These are phyloP conservation scores for Muntiacus reevesi DNA, from an alignment of 2,113 vertebrate species.

Conservation along the genomic window DNA sequence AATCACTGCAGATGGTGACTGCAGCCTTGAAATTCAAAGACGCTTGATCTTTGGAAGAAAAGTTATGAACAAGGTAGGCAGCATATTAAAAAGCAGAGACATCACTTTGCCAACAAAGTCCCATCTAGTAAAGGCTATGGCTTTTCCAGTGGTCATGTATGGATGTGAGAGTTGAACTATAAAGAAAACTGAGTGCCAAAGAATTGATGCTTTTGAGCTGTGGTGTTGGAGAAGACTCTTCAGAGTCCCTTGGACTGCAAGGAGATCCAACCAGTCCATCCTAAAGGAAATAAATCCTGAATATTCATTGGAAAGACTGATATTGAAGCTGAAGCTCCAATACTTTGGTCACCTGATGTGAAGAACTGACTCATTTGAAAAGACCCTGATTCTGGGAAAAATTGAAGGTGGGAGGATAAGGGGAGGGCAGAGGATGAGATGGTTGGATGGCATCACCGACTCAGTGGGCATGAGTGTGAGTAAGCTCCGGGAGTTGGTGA, in stretches of 20 bases:
- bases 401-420: background rate
- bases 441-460: background rate
- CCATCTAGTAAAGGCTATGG: background rate
- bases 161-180: background rate
- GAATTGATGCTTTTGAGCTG: background rate
- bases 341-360: background rate
- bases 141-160: background rate
- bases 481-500: background rate
- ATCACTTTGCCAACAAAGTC: background rate
- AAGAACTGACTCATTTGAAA: background rate
- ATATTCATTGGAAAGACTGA: background rate
- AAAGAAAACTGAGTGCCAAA: background rate
- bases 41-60: background rate
- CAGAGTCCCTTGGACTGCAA: background rate
- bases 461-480: background rate
- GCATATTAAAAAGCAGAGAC: background rate
- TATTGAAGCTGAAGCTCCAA: background rate
- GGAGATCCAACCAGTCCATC: background rate
- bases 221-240: background rate
- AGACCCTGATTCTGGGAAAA: background rate
- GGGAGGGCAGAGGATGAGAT: background rate
- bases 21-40: background rate
- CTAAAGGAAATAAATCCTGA: background rate
- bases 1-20: background rate
- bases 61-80: background rate